Evolutionary conservation across 2,888 invertebrate genomes (phyloP), one percentile per base, ranked within the genome.

Genomic region (Macrophya alboannulata): DNA sequence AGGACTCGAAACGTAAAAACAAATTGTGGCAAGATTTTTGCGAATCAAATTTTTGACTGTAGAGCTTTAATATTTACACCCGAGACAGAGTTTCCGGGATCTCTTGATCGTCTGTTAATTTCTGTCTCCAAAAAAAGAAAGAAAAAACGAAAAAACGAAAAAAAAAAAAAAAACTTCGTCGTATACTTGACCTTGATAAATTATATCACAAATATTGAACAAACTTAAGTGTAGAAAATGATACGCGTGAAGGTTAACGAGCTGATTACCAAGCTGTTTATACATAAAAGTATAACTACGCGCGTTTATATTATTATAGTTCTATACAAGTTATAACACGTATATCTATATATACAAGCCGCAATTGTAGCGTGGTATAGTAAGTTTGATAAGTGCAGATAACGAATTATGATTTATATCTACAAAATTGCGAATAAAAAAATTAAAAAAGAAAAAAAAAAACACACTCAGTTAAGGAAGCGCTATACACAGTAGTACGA

Each of bases 181-280:
- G 72, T 74, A 45, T n/a, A 74, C 21, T 5, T 21, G 45, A 43
- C 72, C 21, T 45, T 43, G 21, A 1, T 3, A 31, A 25, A n/a
- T 74, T 45, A 74, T 45, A 74, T 45, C 12, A 45, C 45, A 25
- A 25, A 62, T 31, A 74, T 74, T 74, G 72, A 45, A 74, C 17
- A 74, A 74, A 74, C 17, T 40, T 21, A n/a, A 17, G 25, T 37
- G 15, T 77, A 25, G 17, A 77, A 48, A 77, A 77, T 77, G 37
- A 77, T 77, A 77, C 51, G 51, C 31, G 21, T 45, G 51, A 77
- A 77, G 77, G 77, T 77, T 77, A 55, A 51, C 55, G 77, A 55
- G 77, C 77, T 77, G 77, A 77, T 77, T 51, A 55, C 31, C 31
- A 48, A 77, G 31, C 77, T 17, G 48, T 77, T 48, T 74, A 12